These are phyloP conservation scores for Halcyon smyrnensis DNA, from an alignment of 2,797 vertebrate species.

Conservation along the genomic window DNA sequence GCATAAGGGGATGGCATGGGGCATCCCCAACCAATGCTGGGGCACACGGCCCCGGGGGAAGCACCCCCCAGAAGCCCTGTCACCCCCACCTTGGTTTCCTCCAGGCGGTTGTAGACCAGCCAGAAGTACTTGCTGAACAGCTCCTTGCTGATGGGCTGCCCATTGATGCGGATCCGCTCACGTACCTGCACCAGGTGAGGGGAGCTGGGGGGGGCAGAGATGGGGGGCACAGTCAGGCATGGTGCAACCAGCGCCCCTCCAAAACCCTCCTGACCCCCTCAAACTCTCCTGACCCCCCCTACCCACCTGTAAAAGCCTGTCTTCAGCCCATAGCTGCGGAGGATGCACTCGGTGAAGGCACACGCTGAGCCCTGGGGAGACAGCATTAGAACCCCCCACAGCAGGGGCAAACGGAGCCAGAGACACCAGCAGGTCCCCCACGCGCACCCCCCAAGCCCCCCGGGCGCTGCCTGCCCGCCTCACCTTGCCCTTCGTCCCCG, in stretches of 20 bases:
- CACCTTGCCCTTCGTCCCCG: constrained; percentile 97
- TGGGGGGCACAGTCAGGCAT: background rate
- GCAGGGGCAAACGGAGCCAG: background rate
- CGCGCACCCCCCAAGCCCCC: background rate
- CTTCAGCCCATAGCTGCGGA: constrained; percentile 90
- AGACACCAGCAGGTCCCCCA: fast-evolving
- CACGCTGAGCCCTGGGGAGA: constrained; percentile 89
- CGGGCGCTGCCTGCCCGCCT: background rate
- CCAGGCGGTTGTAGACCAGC: constrained; percentile 89
- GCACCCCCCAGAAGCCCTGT: background rate
- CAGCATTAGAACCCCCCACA: fast-evolving
- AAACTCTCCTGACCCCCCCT: background rate
- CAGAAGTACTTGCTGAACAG: constrained; percentile 96
- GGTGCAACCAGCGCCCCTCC: fast-evolving
- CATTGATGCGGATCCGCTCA: constrained; percentile 93
- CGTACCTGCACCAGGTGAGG: constrained; percentile 96
- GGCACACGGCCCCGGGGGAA: fast-evolving
- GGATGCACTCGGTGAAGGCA: constrained; percentile 91
- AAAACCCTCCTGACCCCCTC: fast-evolving
- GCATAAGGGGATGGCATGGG: fast-evolving
- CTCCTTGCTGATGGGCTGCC: constrained; percentile 90
- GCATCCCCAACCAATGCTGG: fast-evolving
- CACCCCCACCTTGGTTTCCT: constrained; percentile 87
- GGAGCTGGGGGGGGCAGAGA: constrained; percentile 80
- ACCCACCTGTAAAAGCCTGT: constrained; percentile 95